phyloP scores from a whole-genome alignment of 2,797 vertebrate species.

The Aldrovandia affinis region DNA sequence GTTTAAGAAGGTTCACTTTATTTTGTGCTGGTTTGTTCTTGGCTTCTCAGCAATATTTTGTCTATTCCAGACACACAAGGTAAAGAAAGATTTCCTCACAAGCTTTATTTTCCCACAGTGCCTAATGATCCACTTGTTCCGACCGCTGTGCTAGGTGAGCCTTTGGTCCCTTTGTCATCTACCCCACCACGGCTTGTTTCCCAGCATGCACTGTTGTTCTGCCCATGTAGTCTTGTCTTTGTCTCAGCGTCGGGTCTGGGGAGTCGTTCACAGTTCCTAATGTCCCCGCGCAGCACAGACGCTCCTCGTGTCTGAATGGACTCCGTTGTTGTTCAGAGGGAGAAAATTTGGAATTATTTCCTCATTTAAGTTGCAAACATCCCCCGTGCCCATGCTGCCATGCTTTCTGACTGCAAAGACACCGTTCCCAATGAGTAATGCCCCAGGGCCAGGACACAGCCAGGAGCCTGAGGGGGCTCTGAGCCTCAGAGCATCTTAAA shows the following conservation, averaged over 20 bases:
- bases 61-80: slow-evolving; percentile 46
- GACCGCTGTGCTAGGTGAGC: slow-evolving; percentile 99
- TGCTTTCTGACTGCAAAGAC: too few relatives aligned
- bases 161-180: slow-evolving; percentile 65
- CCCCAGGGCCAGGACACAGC: not conserved
- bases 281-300: not conserved
- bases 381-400: not conserved
- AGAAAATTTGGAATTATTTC: not conserved
- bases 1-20: not conserved
- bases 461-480: not conserved
- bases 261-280: not conserved
- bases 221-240: slow-evolving; percentile 17
- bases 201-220: slow-evolving; percentile 71
- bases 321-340: not conserved
- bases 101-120: slow-evolving; percentile 88
- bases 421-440: not conserved
- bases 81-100: slow-evolving; percentile 68
- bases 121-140: slow-evolving; percentile 98
- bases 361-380: not conserved
- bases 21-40: slow-evolving; percentile 10
- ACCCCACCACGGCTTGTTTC: slow-evolving; percentile 71
- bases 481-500: not conserved
- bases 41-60: not conserved
- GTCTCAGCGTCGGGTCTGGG: not conserved
- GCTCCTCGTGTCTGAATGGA: not conserved